These are phyloP conservation scores for Pristionchus japonicus DNA, from an alignment of 2,888 invertebrate genomes.

Conservation along the genomic window DNA sequence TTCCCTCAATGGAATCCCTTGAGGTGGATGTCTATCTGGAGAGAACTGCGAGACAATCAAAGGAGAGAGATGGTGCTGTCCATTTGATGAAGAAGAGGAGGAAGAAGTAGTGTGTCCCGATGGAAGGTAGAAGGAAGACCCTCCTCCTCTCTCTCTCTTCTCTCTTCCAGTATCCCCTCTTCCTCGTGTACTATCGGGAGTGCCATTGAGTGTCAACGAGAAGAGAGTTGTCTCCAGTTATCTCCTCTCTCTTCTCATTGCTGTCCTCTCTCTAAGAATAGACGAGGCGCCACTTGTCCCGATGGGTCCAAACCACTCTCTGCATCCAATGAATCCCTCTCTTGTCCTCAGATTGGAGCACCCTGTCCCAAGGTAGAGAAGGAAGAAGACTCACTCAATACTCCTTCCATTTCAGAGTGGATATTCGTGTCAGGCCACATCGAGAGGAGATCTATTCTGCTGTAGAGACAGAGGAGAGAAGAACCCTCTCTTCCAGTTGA, in stretches of 20 bases:
- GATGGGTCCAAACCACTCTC: slow-evolving; percentile 52
- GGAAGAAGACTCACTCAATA: background rate
- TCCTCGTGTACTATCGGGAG: background rate
- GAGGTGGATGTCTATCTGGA: slow-evolving; percentile 57
- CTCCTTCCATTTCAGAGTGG: slow-evolving; percentile 43
- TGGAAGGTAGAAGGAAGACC: slow-evolving; percentile 35
- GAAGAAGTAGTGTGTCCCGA: slow-evolving; percentile 42
- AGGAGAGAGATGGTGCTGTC: slow-evolving; percentile 60
- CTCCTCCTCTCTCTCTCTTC: background rate
- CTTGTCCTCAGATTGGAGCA: slow-evolving; percentile 55
- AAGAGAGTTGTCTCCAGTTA: background rate
- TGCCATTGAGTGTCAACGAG: background rate
- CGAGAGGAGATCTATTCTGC: slow-evolving; percentile 48
- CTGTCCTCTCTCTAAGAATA: slow-evolving; percentile 11
- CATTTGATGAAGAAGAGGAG: slow-evolving; percentile 43
- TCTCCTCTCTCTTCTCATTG: background rate
- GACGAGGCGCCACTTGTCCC: slow-evolving; percentile 48
- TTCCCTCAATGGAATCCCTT: slow-evolving; percentile 49
- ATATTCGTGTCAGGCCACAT: slow-evolving; percentile 57
- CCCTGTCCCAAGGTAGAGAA: slow-evolving; percentile 51
- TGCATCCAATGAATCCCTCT: slow-evolving; percentile 50
- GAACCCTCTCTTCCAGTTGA: background rate
- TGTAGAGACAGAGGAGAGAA: slow-evolving; percentile 20
- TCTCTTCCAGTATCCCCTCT: background rate
- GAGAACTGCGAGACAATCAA: slow-evolving; percentile 58